Evolutionary conservation across 2,113 vertebrate genomes (phyloP), one percentile per base, ranked within the genome.

Genomic region (Propithecus coquereli): DNA sequence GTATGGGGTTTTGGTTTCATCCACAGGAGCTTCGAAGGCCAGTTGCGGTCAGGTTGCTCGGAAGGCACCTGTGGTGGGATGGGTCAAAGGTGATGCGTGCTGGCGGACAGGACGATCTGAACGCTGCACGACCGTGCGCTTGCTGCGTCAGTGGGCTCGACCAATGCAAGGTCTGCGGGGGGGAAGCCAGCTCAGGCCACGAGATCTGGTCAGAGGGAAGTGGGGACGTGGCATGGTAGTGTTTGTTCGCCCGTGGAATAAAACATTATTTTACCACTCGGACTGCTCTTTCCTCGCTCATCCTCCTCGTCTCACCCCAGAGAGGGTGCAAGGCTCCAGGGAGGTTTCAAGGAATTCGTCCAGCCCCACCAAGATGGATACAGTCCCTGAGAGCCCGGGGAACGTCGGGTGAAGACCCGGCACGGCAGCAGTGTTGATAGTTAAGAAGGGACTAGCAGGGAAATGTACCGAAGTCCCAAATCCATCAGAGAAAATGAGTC

Each of bases 191-290:
- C 97, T 98, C 97, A 96, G 97, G 98, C 98, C 96, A 79, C 82
- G 91, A 97, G 97, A 90, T 96, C 98, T 93, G 98, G 98, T 95
- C 86, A 91, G 97, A 96, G 98, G 97, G 98, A 95, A 85, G 92
- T 94, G 97, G 97, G 98, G 91, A 96, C 93, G 98, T 97, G 98
- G 98, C 98, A 98, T 98, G 98, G 98, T 97, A 98, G 97, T 97
- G 74, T 98, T 96, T 98, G 97, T 98, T 98, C 98, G 98, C 98
- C 98, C 98, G 98, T 97, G 98, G 98, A 99, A 99, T 99, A 99
- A 99, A 99, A 98, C 98, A 97, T 98, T 98, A 99, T 99, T 99
- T 99, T 99, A 98, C 98, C 99, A 99, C 97, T 93, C 54, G 96
- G 97, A 96, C 92, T 94, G 96, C 97, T 96, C 96, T 83, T 94